These are phyloP conservation scores for Andrena hattorfiana DNA, from an alignment of 2,888 invertebrate species.

Conservation along the genomic window DNA sequence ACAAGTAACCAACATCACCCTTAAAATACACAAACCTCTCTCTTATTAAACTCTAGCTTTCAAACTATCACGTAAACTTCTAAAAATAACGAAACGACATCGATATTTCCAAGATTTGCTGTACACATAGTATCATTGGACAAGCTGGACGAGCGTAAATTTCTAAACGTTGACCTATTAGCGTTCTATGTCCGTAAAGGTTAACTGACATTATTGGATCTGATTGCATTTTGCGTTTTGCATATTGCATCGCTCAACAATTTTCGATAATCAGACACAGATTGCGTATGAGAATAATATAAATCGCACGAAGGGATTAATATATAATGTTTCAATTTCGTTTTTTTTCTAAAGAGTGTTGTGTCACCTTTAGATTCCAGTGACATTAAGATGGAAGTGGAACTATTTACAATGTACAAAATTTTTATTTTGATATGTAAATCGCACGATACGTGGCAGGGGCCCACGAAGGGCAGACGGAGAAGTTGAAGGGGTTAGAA, in stretches of 20 bases:
- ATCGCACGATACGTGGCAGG: conserved; percentile 31
- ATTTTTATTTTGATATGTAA: no score
- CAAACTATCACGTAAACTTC: background rate
- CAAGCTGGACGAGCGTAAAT: background rate
- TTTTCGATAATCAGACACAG: background rate
- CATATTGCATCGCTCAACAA: background rate
- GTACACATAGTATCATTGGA: background rate
- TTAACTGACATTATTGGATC: background rate
- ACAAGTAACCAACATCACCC: conserved; percentile 16
- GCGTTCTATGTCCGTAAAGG: background rate
- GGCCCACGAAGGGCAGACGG: conserved; percentile 30
- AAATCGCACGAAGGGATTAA: background rate
- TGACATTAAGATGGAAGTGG: no score
- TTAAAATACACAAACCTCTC: background rate
- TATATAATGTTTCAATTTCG: background rate
- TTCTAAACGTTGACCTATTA: background rate
- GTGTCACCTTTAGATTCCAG: no score
- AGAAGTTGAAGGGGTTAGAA: conserved; percentile 22
- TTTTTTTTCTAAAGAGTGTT: background rate
- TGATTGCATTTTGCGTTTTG: background rate
- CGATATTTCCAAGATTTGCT: background rate
- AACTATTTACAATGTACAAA: no score
- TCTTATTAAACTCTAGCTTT: background rate
- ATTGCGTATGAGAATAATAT: background rate
- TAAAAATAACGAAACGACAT: background rate